Evolutionary conservation across 1,140 invertebrate species (phyloP).

Genomic region (Meloidogyne hapla): DNA sequence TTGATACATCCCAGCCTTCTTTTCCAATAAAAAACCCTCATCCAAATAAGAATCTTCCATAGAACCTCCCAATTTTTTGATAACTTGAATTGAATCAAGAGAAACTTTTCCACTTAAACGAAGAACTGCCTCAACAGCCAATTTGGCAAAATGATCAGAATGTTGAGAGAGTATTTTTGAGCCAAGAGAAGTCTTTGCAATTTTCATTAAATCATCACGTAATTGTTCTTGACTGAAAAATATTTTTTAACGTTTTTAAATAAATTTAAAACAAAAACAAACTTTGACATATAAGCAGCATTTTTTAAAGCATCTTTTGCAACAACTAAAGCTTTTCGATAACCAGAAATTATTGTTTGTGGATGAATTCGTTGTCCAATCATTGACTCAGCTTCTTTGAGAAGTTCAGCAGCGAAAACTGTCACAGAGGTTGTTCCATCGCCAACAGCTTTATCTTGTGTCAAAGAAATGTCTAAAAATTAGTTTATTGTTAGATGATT

Average conservation of each 20-base stretch:
- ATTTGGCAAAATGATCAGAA: constrained; percentile 90
- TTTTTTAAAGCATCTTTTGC: constrained; percentile 79
- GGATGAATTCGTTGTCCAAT: constrained; percentile 93
- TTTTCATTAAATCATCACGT: constrained; percentile 86
- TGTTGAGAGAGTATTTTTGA: constrained; percentile 97
- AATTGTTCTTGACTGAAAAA: constrained; percentile 72
- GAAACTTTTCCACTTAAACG: constrained; percentile 91
- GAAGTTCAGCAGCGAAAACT: constrained; percentile 88
- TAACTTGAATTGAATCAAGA: constrained; percentile 92
- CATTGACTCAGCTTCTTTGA: constrained; percentile 90
- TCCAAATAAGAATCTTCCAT: constrained; percentile 93
- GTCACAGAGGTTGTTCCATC: constrained; percentile 99
- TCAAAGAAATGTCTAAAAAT: constrained; percentile 84
- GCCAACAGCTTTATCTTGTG: constrained; percentile 98
- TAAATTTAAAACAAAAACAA: constrained; percentile 16
- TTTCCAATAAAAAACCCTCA: constrained; percentile 95
- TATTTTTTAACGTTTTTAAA: constrained; percentile 2
- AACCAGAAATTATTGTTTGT: constrained; percentile 93
- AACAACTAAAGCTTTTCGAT: constrained; percentile 80
- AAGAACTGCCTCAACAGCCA: constrained; percentile 91
- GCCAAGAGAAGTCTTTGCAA: constrained; percentile 92
- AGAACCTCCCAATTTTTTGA: constrained; percentile 89
- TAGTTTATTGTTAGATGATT: constrained; percentile 30
- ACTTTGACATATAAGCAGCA: constrained; percentile 77
- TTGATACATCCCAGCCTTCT: constrained; percentile 85